Conservation (phyloP, 2,113 vertebrate species). For the Chamaea fasciata region DNA sequence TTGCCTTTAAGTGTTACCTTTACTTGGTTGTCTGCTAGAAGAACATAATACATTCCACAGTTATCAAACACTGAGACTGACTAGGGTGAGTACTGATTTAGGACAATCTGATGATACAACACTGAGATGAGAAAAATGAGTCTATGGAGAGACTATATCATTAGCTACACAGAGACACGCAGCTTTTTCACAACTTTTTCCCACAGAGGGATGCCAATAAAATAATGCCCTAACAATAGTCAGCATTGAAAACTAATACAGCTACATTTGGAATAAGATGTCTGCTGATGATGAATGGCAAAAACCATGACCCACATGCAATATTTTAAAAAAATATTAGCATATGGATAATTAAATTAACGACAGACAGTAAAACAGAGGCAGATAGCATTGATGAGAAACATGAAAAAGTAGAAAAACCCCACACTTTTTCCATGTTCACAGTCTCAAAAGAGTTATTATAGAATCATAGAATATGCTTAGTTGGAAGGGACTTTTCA, state of each 20-base stretch:
- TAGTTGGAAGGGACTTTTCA: not conserved
- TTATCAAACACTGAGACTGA: not conserved
- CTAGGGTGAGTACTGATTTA: not conserved
- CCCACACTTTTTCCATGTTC: fast-evolving
- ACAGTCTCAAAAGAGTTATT: not conserved
- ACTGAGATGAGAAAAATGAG: not conserved
- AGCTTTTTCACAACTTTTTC: not conserved
- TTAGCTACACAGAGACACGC: not conserved
- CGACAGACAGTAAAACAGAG: not conserved
- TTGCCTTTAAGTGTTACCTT: not conserved
- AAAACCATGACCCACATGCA: not conserved
- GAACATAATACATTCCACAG: not conserved
- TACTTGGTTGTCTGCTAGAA: not conserved
- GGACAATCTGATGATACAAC: not conserved
- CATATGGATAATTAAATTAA: not conserved
- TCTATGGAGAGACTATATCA: not conserved
- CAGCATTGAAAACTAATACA: not conserved
- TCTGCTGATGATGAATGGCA: not conserved
- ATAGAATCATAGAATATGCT: not conserved
- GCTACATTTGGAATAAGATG: not conserved
- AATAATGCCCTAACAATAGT: not conserved
- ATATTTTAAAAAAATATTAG: not conserved
- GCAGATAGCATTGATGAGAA: not conserved
- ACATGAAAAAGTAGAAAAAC: not conserved
- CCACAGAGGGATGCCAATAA: not conserved